Percentiles rank a stretch among this genome's conserved stretches.
Conservation (phyloP, 2,888 invertebrate genomes). For the Tachina grossa region DNA sequence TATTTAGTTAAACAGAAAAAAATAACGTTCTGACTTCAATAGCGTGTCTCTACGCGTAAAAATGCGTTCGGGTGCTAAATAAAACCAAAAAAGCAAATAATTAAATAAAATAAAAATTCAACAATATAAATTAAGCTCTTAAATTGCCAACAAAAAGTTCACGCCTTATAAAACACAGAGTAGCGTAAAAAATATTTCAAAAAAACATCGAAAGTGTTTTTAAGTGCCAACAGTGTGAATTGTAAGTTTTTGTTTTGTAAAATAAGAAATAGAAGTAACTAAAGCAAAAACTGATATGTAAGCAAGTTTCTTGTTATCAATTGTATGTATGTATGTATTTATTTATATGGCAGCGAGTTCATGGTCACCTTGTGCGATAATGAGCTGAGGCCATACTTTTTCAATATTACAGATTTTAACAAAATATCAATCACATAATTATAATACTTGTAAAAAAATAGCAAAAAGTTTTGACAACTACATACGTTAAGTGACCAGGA, state of each 20-base stretch:
- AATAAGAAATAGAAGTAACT: slow-evolving; percentile 19
- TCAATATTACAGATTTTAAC: slow-evolving; percentile 7
- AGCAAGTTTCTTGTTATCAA: background rate
- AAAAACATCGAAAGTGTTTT: background rate
- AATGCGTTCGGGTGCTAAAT: background rate
- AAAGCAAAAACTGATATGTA: background rate
- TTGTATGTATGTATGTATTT: too few species aligned
- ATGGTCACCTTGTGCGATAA: background rate
- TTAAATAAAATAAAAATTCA: background rate
- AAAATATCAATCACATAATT: slow-evolving; percentile 44
- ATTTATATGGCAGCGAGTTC: background rate
- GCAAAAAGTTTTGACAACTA: background rate
- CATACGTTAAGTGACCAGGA: too few species aligned
- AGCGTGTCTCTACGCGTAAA: slow-evolving; percentile 12
- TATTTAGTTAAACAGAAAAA: background rate
- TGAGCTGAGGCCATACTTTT: background rate
- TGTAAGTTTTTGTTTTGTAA: background rate
- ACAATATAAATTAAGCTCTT: background rate
- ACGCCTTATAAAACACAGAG: slow-evolving; percentile 1
- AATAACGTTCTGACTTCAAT: background rate
- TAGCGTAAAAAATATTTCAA: background rate
- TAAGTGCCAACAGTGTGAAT: background rate
- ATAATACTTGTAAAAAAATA: background rate
- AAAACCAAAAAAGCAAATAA: background rate
- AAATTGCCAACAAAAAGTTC: slow-evolving; percentile 25